A percentile compares a stretch with the other conserved stretches of the same genome.
Conservation (phyloP, 2,113 vertebrate species). For the Herpetotheres cachinnans region DNA sequence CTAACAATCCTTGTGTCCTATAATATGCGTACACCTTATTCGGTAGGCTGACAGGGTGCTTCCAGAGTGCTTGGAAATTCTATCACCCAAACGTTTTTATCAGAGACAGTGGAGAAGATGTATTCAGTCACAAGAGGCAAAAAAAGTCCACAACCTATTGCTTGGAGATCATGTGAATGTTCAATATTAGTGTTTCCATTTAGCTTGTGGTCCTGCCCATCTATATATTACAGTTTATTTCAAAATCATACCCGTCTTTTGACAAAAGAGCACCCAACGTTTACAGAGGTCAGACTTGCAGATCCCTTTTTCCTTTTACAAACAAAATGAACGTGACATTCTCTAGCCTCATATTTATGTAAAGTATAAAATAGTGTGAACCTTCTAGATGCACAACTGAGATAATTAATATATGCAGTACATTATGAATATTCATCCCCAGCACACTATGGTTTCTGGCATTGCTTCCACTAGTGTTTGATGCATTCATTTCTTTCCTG, state of each 20-base stretch:
- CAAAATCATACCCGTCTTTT: neutral
- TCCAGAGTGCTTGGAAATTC: slow-evolving; percentile 52
- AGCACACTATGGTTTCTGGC: slow-evolving; percentile 58
- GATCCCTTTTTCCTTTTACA: neutral
- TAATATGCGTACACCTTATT: neutral
- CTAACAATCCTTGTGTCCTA: neutral
- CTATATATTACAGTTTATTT: neutral
- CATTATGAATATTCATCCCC: neutral
- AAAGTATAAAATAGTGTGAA: neutral
- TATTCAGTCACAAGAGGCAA: neutral
- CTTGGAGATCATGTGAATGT: neutral
- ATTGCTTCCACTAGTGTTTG: slow-evolving; percentile 51
- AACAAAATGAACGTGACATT: neutral
- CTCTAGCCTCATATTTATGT: neutral
- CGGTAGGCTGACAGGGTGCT: slow-evolving; percentile 9
- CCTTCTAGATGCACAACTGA: neutral
- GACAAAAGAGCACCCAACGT: neutral
- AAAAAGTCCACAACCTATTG: neutral
- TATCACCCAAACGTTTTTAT: neutral
- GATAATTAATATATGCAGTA: neutral
- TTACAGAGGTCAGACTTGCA: neutral
- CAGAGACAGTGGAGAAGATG: slow-evolving; percentile 29
- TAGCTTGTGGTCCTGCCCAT: neutral
- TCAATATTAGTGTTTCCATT: neutral
- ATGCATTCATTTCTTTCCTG: slow-evolving; percentile 31